Conservation (phyloP, 1,140 invertebrate species). For the Sipha flava region DNA sequence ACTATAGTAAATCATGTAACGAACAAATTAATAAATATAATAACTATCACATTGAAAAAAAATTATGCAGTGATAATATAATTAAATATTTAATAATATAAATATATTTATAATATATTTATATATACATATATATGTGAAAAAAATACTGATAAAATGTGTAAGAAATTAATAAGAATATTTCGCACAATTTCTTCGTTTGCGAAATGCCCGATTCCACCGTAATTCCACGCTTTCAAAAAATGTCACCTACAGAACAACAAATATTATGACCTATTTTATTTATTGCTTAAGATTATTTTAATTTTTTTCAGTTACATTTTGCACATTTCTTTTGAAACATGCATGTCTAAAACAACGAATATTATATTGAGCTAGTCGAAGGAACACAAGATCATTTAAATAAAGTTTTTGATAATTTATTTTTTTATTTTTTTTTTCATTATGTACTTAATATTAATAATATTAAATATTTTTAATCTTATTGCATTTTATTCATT, state of each 20-base stretch:
- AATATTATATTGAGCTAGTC: constrained; percentile 23
- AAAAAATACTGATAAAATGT: constrained; percentile 10
- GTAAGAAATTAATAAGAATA: neutral
- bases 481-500: neutral
- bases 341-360: neutral
- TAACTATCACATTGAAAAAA: constrained; percentile 29
- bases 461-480: neutral
- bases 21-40: constrained; percentile 16
- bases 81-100: neutral
- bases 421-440: neutral
- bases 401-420: neutral
- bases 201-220: neutral
- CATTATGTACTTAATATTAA: neutral
- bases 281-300: constrained; percentile 25
- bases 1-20: constrained; percentile 22
- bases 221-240: constrained; percentile 3
- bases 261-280: neutral
- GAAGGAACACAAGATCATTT: constrained; percentile 19
- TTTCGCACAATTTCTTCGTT: neutral
- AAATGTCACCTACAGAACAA: constrained; percentile 18
- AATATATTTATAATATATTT: neutral
- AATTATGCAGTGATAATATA: constrained; percentile 8
- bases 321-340: neutral
- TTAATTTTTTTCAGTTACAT: neutral
- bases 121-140: neutral